Conservation (phyloP, 35 echinoderm and acorn worm genomes). For the Chiridota heheva region DNA sequence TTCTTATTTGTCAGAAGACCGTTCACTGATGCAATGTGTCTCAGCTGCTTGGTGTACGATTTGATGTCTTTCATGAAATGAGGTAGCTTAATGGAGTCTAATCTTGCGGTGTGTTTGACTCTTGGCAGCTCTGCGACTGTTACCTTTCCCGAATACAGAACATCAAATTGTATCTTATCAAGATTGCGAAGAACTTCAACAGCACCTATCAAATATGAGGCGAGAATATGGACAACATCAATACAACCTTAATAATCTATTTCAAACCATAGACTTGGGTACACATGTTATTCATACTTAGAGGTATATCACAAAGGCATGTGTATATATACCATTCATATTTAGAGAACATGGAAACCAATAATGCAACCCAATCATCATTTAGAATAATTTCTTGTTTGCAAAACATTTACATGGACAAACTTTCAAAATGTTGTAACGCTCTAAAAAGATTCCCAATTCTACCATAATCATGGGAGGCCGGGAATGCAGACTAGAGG, state of each 20-base stretch:
- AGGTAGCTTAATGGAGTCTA: constrained; percentile 80
- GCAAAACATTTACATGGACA: no score
- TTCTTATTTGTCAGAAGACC: constrained; percentile 30
- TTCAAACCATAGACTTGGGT: background rate
- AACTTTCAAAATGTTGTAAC: no score
- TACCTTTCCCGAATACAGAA: constrained; percentile 77
- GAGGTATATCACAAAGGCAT: no score
- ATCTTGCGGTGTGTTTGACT: constrained; percentile 65
- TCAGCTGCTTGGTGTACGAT: constrained; percentile 55
- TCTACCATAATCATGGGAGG: no score
- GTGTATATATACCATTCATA: no score
- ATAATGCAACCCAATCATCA: no score
- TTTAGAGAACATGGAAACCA: no score
- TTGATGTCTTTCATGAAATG: constrained; percentile 77
- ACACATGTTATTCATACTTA: no score
- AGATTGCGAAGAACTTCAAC: constrained; percentile 79
- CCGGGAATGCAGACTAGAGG: no score
- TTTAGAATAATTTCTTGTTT: no score
- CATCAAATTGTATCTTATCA: constrained; percentile 79
- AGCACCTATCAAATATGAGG: constrained; percentile 59
- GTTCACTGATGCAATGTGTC: constrained; percentile 72
- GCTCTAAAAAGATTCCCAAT: no score
- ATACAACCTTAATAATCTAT: background rate
- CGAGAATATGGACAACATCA: no score
- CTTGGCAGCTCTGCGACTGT: constrained; percentile 72